Evolutionary conservation across 1,140 invertebrate species (phyloP).

Genomic region (Bemisia tabaci): DNA sequence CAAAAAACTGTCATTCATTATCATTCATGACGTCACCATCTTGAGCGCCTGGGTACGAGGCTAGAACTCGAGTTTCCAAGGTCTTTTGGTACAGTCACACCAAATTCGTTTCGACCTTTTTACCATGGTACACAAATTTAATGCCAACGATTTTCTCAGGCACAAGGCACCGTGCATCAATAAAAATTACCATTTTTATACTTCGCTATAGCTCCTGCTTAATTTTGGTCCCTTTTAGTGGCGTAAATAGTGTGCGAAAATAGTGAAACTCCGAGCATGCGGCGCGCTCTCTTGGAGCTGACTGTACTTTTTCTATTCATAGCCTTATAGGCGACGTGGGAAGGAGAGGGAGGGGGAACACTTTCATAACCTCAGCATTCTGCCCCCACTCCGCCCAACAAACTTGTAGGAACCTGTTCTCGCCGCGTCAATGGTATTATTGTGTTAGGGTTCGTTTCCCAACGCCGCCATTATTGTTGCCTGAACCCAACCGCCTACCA

Average conservation of each 20-base stretch:
- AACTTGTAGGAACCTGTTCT: neutral
- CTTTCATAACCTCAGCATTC: neutral
- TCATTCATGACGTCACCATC: neutral
- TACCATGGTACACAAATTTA: neutral
- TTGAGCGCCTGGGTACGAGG: neutral
- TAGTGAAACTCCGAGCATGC: neutral
- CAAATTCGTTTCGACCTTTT: neutral
- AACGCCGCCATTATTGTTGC: too few species aligned
- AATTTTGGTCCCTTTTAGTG: neutral
- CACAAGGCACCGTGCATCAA: too few species aligned
- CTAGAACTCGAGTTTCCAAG: neutral
- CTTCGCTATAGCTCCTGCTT: neutral
- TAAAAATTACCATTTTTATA: too few species aligned
- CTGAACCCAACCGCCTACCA: too few species aligned
- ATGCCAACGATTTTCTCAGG: neutral
- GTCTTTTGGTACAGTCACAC: neutral
- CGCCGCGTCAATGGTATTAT: neutral
- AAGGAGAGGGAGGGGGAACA: neutral
- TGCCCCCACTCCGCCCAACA: neutral
- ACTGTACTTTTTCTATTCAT: neutral
- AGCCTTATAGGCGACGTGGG: neutral
- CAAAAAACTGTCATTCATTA: neutral
- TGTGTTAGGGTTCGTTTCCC: neutral
- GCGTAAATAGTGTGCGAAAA: neutral
- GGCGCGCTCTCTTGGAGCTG: neutral